These are phyloP conservation scores for Rhinolophus sinicus DNA, from an alignment of 2,113 vertebrate genomes.

Conservation along the genomic window DNA sequence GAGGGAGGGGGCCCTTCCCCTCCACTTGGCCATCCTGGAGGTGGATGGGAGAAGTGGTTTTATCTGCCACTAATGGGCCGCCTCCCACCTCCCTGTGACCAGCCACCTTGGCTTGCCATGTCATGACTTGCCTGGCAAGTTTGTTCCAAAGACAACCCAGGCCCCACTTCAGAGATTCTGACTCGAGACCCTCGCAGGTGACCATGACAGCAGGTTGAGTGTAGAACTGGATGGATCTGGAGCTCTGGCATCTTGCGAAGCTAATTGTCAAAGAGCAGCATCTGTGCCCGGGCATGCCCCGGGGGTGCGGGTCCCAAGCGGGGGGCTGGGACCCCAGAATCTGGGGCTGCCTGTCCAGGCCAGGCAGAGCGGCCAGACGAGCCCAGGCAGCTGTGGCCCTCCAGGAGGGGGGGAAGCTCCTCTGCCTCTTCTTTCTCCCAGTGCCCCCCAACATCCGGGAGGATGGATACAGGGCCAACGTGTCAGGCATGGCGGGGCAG, in stretches of 20 bases:
- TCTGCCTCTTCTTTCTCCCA: slow-evolving; percentile 58
- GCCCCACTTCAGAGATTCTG: neutral
- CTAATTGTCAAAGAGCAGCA: neutral
- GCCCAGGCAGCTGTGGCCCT: neutral
- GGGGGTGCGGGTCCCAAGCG: rapidly evolving
- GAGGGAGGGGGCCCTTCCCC: neutral
- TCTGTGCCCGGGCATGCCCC: rapidly evolving
- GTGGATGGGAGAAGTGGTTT: neutral
- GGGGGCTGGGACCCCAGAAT: neutral
- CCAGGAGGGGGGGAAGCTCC: rapidly evolving
- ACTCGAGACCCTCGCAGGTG: neutral
- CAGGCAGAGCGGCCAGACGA: rapidly evolving
- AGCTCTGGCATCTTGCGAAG: neutral
- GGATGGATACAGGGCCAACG: slow-evolving; percentile 83
- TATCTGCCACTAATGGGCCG: neutral
- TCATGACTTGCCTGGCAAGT: neutral
- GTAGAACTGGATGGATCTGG: rapidly evolving
- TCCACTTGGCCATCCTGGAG: neutral
- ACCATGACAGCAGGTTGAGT: rapidly evolving
- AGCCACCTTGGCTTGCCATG: rapidly evolving
- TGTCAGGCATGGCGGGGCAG: slow-evolving; percentile 89
- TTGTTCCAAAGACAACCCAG: neutral
- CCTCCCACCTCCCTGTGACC: neutral
- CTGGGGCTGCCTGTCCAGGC: neutral
- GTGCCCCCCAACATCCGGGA: slow-evolving; percentile 91